Percentiles rank a stretch among this genome's conserved stretches.
Conservation (phyloP, 2,888 invertebrate species). For the Chironomus tentans region DNA sequence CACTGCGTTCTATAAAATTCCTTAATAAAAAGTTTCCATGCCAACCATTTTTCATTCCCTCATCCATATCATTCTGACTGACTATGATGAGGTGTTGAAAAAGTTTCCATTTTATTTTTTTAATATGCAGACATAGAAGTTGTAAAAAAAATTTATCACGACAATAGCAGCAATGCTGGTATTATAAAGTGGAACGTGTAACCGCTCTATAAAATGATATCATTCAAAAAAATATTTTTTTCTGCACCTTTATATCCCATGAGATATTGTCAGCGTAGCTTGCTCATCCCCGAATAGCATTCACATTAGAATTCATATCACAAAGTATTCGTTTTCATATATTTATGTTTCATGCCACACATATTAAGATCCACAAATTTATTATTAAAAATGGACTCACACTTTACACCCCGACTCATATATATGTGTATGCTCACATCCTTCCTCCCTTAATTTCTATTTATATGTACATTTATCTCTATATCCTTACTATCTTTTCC, state of each 20-base stretch:
- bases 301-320: constrained; percentile 25
- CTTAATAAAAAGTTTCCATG: no score
- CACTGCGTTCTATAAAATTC: no score
- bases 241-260: neutral
- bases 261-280: neutral
- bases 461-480: neutral
- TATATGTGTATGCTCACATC: neutral
- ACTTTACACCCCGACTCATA: neutral
- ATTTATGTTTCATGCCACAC: constrained; percentile 14
- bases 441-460: neutral
- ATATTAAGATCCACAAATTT: constrained; percentile 23
- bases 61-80: neutral
- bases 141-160: neutral
- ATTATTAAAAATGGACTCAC: constrained; percentile 15
- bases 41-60: no score
- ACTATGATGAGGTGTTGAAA: neutral
- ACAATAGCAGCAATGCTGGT: neutral
- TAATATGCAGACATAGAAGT: no score
- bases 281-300: neutral
- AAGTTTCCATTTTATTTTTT: neutral
- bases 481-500: neutral
- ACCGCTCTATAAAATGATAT: neutral
- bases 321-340: constrained; percentile 11
- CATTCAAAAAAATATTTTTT: neutral
- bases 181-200: no score